Evolutionary conservation across 1,140 invertebrate genomes (phyloP).

Genomic region (Drosophila mauritiana): DNA sequence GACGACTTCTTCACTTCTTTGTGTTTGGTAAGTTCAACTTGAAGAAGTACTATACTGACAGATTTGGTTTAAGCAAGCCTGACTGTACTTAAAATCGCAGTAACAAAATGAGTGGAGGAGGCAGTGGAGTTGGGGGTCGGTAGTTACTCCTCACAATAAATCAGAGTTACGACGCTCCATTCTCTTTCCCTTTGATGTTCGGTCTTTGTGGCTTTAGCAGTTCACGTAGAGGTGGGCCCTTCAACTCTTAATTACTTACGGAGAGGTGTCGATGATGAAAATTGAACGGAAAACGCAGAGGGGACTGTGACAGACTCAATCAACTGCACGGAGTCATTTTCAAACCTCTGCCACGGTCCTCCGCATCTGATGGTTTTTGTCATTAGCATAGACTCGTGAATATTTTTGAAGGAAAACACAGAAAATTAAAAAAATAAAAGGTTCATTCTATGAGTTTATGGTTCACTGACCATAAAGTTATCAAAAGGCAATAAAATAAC

Average conservation of each 20-base stretch:
- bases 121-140: slow-evolving; percentile 6
- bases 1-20: too few species aligned
- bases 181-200: slow-evolving; percentile 38
- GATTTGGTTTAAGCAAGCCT: not conserved
- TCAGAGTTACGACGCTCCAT: slow-evolving; percentile 34
- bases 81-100: slow-evolving; percentile 2
- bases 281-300: slow-evolving; percentile 1
- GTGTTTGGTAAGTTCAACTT: too few species aligned
- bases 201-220: slow-evolving; percentile 1
- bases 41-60: too few species aligned
- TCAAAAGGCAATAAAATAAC: not conserved
- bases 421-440: not conserved
- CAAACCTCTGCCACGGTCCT: slow-evolving; percentile 4
- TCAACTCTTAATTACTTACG: slow-evolving; percentile 39
- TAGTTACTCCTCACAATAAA: slow-evolving; percentile 36
- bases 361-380: slow-evolving; percentile 7
- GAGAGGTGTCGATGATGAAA: slow-evolving; percentile 23
- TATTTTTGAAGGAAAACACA: slow-evolving; percentile 20
- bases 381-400: slow-evolving; percentile 40
- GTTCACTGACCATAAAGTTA: slow-evolving; percentile 21
- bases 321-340: slow-evolving; percentile 8
- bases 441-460: slow-evolving; percentile 1
- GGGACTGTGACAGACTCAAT: slow-evolving; percentile 9
- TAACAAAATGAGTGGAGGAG: not conserved
- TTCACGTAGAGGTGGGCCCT: slow-evolving; percentile 16